Evolutionary conservation across 2,113 vertebrate genomes (phyloP), one percentile per base, ranked within the genome.

Genomic region (Callorhinus ursinus): DNA sequence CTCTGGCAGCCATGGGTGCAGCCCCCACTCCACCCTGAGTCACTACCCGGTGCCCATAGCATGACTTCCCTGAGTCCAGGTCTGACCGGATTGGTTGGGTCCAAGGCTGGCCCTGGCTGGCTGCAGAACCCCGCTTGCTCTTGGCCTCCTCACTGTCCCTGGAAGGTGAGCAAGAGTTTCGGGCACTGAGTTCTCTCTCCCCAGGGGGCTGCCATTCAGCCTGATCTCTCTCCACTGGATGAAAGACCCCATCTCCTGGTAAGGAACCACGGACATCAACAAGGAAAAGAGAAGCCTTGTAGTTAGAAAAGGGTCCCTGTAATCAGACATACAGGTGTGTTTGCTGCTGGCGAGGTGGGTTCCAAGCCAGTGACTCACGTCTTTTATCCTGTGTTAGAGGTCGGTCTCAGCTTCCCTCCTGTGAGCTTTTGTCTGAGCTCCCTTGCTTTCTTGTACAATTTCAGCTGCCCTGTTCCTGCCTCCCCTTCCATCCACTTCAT

Each of bases 251-350:
- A 7, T 16, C 33, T 63, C 57, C 7, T 13, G 12, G 28, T 85
- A 49, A 67, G 89, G 92, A 87, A 63, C 36, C 53, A 19, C 24
- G 21, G 33, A 42, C 53, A 81, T 71, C 51, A 72, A 22, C 18
- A 53, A 76, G 46, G 67, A 57, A 61, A n/a, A 11, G 61, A 65
- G 51, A 82, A 36, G 5, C 33, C 1, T 21, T 59, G 3, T 14
- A 14, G 28, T 55, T 67, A 74, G 63, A 39, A 71, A 51, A 76
- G 28, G 36, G n/a, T n/a, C 46, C 74, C 61, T 69, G 26, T 59
- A 9, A 72, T 84, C 39, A 88, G 21, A 49, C 39, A 10, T 5
- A 10, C 15, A 39, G 12, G 22, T 0, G 0, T n/a, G 55, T 69
- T 36, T 0, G 4, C 36, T 16, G 76, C 77, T 71, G 63, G 51